A percentile compares a stretch with the other conserved stretches of the same genome.
Conservation (phyloP, 2,888 invertebrate species). For the Agrochola lota region DNA sequence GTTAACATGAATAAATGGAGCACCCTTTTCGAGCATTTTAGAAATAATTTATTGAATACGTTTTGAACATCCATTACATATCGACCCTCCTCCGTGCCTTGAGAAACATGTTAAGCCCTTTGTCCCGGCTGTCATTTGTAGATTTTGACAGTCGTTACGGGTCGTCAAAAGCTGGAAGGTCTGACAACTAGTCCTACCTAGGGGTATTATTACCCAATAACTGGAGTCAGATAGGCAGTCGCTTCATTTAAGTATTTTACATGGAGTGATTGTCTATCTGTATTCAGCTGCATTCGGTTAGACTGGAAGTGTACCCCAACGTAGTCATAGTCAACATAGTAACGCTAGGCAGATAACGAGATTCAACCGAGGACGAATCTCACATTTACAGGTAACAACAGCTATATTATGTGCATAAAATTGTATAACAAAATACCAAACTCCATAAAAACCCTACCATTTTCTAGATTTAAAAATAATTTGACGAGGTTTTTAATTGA, state of each 20-base stretch:
- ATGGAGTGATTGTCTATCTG: too few relatives aligned
- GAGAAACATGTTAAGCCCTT: not conserved
- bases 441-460: too few relatives aligned
- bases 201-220: not conserved
- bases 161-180: not conserved
- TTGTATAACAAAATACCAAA: too few relatives aligned
- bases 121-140: not conserved
- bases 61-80: not conserved
- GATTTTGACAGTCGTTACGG: not conserved
- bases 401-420: too few relatives aligned
- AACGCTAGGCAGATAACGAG: too few relatives aligned
- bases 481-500: too few relatives aligned
- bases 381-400: too few relatives aligned
- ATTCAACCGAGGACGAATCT: too few relatives aligned
- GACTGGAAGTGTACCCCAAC: not conserved
- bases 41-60: not conserved
- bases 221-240: not conserved
- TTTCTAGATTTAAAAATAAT: too few relatives aligned
- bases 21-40: conserved; percentile 2
- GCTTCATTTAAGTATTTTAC: too few relatives aligned
- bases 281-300: not conserved
- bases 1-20: conserved; percentile 17
- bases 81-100: not conserved
- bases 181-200: not conserved
- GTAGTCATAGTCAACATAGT: not conserved